A percentile compares a stretch with the other conserved stretches of the same genome.
phyloP scores from a whole-genome alignment of 2,888 invertebrate species.

The Amphipoea lucens region DNA sequence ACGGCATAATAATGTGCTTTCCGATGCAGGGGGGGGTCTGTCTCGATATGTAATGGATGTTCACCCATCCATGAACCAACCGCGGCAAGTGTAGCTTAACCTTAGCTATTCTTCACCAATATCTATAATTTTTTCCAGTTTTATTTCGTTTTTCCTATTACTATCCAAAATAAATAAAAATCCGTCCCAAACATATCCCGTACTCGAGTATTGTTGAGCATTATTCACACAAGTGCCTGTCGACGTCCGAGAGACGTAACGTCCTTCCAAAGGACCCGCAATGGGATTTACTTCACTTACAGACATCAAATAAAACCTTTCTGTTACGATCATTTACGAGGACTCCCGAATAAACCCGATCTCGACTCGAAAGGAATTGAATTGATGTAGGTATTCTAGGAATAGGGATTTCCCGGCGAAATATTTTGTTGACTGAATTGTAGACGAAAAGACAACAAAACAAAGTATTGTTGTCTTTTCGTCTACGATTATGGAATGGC shows the following conservation, averaged over 20 bases:
- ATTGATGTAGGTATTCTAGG: constrained; percentile 25
- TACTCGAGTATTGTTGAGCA: constrained; percentile 21
- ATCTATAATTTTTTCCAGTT: background rate
- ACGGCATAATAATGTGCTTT: background rate
- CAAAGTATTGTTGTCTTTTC: no score
- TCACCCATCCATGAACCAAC: background rate
- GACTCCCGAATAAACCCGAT: constrained; percentile 43
- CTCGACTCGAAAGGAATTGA: constrained; percentile 36
- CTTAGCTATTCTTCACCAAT: background rate
- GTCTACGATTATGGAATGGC: background rate
- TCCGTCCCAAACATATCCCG: constrained; percentile 5
- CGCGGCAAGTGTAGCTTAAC: background rate
- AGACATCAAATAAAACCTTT: constrained; percentile 54
- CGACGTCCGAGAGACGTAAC: constrained; percentile 8
- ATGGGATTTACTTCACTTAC: constrained; percentile 41
- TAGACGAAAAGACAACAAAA: background rate
- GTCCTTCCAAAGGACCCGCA: constrained; percentile 18
- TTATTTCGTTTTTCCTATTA: background rate
- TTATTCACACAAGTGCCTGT: constrained; percentile 41
- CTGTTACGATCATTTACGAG: constrained; percentile 41
- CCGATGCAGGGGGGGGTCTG: background rate
- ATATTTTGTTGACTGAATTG: constrained; percentile 23
- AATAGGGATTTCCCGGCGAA: constrained; percentile 13
- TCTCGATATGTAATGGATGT: background rate
- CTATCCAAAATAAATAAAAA: constrained; percentile 23